These are phyloP conservation scores for Rattus rattus DNA, from an alignment of 2,113 vertebrate genomes.

Conservation along the genomic window DNA sequence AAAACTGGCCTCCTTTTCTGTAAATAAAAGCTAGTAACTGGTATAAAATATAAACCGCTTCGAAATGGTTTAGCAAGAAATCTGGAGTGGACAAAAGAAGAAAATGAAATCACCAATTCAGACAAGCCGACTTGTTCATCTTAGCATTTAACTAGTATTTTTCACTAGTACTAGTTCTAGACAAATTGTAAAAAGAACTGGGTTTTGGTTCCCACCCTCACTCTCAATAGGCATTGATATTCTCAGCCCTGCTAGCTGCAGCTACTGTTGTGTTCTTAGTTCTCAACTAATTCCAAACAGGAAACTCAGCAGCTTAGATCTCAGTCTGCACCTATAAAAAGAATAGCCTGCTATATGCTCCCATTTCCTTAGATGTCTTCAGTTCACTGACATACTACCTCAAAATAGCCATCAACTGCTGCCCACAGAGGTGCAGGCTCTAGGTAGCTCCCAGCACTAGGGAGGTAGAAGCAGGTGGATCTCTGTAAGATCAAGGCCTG, in stretches of 20 bases:
- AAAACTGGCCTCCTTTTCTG: neutral
- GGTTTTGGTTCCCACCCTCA: neutral
- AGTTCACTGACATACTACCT: neutral
- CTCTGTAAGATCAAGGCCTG: neutral
- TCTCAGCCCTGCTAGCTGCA: neutral
- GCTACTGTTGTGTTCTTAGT: neutral
- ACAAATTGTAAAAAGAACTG: neutral
- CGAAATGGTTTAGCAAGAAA: neutral
- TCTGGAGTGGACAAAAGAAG: neutral
- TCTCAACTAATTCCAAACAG: constrained; percentile 24
- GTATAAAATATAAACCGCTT: neutral
- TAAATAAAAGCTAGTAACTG: constrained; percentile 7
- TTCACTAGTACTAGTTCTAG: neutral
- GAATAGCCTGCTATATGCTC: neutral
- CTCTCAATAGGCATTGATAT: neutral
- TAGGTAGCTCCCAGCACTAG: neutral
- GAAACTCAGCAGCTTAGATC: neutral
- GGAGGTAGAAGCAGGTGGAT: neutral
- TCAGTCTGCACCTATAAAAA: neutral
- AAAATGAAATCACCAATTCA: neutral
- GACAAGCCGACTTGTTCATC: neutral
- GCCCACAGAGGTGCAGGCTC: neutral
- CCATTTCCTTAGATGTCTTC: neutral
- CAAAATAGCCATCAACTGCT: neutral
- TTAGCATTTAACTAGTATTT: neutral